Evolutionary conservation across 1,140 invertebrate species (phyloP).

Genomic region (Bombyx mori): ASM3026992v2 NC_085114.1:1592001-1592500

Average conservation of each 20-base stretch:
- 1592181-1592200: no score
- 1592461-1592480: slow-evolving; percentile 56
- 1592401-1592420: slow-evolving; percentile 70
- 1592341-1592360: slow-evolving; percentile 24
- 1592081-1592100: no score
- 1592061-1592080: no score
- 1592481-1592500: slow-evolving; percentile 37
- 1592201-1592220: slow-evolving; percentile 25
- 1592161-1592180: no score
- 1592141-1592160: no score
- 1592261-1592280: slow-evolving; percentile 48
- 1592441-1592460: slow-evolving; percentile 66
- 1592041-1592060: no score
- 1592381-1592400: slow-evolving; percentile 57
- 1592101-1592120: no score
- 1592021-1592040: no score
- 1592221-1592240: slow-evolving; percentile 44
- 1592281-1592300: slow-evolving; percentile 27
- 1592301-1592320: slow-evolving; percentile 42
- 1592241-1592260: slow-evolving; percentile 71
- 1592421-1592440: slow-evolving; percentile 69
- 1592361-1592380: slow-evolving; percentile 23
- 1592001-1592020: no score
- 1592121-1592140: no score
- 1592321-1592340: slow-evolving; percentile 54